A percentile compares a stretch with the other conserved stretches of the same genome.
Evolutionary conservation across 2,113 vertebrate species (phyloP).

Genomic region (Mus spicilegus): DNA sequence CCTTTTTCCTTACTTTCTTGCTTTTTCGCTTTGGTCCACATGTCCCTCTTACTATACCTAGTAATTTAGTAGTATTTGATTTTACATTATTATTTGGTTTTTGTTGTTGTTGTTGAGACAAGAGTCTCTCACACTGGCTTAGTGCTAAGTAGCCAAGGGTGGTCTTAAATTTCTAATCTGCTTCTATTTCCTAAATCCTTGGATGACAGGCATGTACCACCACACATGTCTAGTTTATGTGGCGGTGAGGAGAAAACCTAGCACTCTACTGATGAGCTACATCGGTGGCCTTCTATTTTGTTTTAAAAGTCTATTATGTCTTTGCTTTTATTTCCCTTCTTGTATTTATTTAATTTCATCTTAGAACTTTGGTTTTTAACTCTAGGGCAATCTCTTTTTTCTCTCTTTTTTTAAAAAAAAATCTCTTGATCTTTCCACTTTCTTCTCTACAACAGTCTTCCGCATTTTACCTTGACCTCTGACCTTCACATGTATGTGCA

Average conservation of each 20-base stretch:
- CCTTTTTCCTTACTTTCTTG: neutral
- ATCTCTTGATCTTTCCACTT: neutral
- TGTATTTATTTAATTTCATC: too few species aligned
- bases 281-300: neutral
- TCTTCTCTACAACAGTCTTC: neutral
- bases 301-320: neutral
- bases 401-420: too few species aligned
- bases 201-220: neutral
- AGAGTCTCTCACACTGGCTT: neutral
- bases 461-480: neutral
- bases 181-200: neutral
- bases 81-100: neutral
- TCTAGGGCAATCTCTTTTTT: too few species aligned
- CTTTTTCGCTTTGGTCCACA: neutral
- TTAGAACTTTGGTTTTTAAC: too few species aligned
- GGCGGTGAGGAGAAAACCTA: too few species aligned
- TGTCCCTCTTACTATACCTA: neutral
- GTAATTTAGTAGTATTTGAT: neutral
- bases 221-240: neutral
- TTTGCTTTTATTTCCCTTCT: too few species aligned
- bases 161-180: neutral
- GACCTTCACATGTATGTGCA: neutral
- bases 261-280: neutral
- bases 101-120: neutral
- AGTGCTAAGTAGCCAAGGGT: neutral